Base-by-base conservation (phyloP, 1,140 invertebrate species). In the Drosophila nigromelanica region DNA sequence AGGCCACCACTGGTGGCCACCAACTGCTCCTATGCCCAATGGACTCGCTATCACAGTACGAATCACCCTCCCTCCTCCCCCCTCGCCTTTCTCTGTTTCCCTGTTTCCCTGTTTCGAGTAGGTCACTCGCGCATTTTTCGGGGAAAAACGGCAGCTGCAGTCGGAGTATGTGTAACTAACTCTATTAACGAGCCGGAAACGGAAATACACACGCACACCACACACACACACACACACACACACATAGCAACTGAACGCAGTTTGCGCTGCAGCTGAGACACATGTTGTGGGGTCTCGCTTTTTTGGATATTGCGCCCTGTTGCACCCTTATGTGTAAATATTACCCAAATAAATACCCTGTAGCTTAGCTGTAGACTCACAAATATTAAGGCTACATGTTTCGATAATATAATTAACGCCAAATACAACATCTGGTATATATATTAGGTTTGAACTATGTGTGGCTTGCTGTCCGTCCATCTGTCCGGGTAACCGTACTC, bases 181-280 rank as follows among this genome's bases (percentile, higher is more conserved):
- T 90, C 87, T 90, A 90, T 90, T 90, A 90, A 82, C 86, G 76
- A 90, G 86, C 76, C 86, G 86, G 78, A 90, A 80, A 82, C 86
- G 78, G 78, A 82, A 90, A 76, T 52, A 66, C 77, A 68, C 52
- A 78, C 60, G 43, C 67, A 51, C 50, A 50, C 21, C 60, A 68
- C 21, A 8, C 60, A 68, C 21, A 8, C 60, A 68, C 21, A 8
- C 55, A 64, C 77, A 68, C 52, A 78, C 60, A 40, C 67, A 51
- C 60, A 68, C 21, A 8, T 12, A 55, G 10, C 6, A 3, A 40
- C 48, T 27, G 61, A n/a, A 58, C 62, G 52, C 43, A 66, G 50
- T 33, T 62, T 59, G 51, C 51, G 43, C 55, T 64, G 62, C 62
- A 78, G 48, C 47, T 55, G 47, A 63, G 69, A 66, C 73, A 78